These are phyloP conservation scores for Phocides pigmalion DNA, from an alignment of 1,140 invertebrate species.

Conservation along the genomic window DNA sequence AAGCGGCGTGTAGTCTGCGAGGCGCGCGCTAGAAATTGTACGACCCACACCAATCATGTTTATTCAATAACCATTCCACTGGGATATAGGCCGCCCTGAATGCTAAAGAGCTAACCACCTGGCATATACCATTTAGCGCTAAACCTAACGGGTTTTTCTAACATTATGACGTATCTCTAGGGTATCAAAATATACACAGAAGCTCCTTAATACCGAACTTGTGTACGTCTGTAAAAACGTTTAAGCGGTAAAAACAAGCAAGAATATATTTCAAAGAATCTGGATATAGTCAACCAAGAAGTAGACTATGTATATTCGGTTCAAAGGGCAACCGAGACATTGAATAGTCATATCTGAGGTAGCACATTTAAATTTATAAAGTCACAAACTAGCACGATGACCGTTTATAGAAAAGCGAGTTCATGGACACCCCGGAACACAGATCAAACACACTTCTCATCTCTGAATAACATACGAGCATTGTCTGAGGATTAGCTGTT, in stretches of 20 bases:
- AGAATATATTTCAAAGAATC: slow-evolving; percentile 6
- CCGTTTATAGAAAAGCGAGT: slow-evolving; percentile 12
- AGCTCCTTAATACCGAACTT: no score
- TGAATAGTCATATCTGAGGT: slow-evolving; percentile 1
- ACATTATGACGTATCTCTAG: slow-evolving; percentile 13
- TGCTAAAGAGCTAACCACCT: slow-evolving; percentile 59
- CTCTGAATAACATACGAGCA: not conserved
- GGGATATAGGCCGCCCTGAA: slow-evolving; percentile 62
- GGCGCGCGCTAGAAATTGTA: slow-evolving; percentile 51
- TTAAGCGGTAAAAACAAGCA: not conserved
- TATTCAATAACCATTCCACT: slow-evolving; percentile 70
- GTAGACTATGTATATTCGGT: slow-evolving; percentile 21
- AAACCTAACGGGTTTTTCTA: slow-evolving; percentile 34
- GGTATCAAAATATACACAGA: slow-evolving; percentile 15
- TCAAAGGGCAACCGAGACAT: slow-evolving; percentile 5
- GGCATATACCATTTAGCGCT: slow-evolving; percentile 37
- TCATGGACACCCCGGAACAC: slow-evolving; percentile 14
- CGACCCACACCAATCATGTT: slow-evolving; percentile 71
- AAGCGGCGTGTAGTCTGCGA: slow-evolving; percentile 32
- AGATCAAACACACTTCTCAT: not conserved
- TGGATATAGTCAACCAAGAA: not conserved
- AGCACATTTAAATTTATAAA: slow-evolving; percentile 1
- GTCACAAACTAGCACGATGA: slow-evolving; percentile 12
- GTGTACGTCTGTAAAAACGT: no score
- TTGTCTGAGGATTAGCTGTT: not conserved